Conservation (phyloP, 2,113 vertebrate genomes). For the Callopanchax toddi region DNA sequence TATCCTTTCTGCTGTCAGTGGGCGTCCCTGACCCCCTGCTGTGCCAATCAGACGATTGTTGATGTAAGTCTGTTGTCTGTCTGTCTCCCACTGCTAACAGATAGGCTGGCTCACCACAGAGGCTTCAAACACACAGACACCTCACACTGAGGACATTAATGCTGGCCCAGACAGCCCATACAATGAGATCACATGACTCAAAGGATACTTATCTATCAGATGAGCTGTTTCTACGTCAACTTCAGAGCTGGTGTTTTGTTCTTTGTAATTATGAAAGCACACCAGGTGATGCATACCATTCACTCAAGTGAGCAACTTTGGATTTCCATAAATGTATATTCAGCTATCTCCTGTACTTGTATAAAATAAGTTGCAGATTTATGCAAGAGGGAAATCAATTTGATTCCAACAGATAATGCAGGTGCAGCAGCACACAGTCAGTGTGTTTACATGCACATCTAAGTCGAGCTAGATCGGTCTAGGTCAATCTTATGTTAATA, state of each 20-base stretch:
- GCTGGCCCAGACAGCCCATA: constrained; percentile 31
- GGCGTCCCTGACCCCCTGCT: constrained; percentile 52
- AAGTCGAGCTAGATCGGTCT: too few relatives aligned
- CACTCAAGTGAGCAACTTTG: constrained; percentile 7
- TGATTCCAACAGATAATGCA: too few relatives aligned
- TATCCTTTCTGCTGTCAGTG: constrained; percentile 48
- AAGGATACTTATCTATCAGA: constrained; percentile 37
- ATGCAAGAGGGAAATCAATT: too few relatives aligned
- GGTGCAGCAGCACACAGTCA: too few relatives aligned
- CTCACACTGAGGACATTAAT: constrained; percentile 57
- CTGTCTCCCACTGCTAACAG: constrained; percentile 65
- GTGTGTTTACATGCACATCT: too few relatives aligned
- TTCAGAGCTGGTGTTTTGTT: constrained; percentile 7
- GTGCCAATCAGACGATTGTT: constrained; percentile 69
- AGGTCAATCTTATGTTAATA: too few relatives aligned
- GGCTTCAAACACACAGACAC: constrained; percentile 53
- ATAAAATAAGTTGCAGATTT: too few relatives aligned
- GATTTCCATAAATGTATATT: neutral
- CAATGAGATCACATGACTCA: constrained; percentile 39
- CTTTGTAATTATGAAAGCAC: constrained; percentile 4
- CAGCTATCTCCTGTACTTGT: neutral
- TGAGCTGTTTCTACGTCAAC: constrained; percentile 11
- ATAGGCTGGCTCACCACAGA: constrained; percentile 58
- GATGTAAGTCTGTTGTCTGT: constrained; percentile 62
- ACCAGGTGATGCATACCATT: neutral